phyloP scores from a whole-genome alignment of 1,140 invertebrate species.

The Drosophila orena region DNA sequence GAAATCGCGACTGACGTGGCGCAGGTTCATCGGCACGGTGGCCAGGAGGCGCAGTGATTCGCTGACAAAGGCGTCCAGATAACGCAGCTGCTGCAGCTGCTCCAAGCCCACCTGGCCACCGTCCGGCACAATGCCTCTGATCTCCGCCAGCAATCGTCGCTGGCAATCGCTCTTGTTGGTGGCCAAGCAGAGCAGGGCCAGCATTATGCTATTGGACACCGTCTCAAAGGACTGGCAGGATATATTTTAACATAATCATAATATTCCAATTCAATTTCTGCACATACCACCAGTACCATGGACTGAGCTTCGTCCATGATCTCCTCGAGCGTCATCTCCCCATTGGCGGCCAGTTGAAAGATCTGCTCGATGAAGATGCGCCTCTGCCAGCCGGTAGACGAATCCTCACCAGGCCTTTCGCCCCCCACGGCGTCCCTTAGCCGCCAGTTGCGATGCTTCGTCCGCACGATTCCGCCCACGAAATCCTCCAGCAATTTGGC shows the following conservation, averaged over 20 bases:
- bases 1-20: conserved; percentile 73
- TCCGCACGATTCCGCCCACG: conserved; percentile 68
- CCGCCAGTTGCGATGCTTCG: conserved; percentile 75
- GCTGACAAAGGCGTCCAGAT: conserved; percentile 73
- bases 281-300: conserved; percentile 71
- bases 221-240: conserved; percentile 59
- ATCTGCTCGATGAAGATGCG: conserved; percentile 82
- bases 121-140: conserved; percentile 50
- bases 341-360: conserved; percentile 75
- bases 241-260: too few relatives aligned
- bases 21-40: conserved; percentile 80
- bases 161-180: conserved; percentile 63
- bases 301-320: conserved; percentile 80
- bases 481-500: conserved; percentile 70
- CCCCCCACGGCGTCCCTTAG: conserved; percentile 32
- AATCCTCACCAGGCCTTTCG: conserved; percentile 13
- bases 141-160: conserved; percentile 66
- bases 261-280: too few relatives aligned
- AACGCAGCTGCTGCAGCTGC: conserved; percentile 71
- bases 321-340: conserved; percentile 72
- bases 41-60: conserved; percentile 75
- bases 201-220: conserved; percentile 79
- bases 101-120: conserved; percentile 58
- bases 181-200: conserved; percentile 74
- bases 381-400: conserved; percentile 58